Evolutionary conservation across 2,797 vertebrate genomes (phyloP), one percentile per base, ranked within the genome.

Genomic region (Oceanodroma leucorhoa): DNA sequence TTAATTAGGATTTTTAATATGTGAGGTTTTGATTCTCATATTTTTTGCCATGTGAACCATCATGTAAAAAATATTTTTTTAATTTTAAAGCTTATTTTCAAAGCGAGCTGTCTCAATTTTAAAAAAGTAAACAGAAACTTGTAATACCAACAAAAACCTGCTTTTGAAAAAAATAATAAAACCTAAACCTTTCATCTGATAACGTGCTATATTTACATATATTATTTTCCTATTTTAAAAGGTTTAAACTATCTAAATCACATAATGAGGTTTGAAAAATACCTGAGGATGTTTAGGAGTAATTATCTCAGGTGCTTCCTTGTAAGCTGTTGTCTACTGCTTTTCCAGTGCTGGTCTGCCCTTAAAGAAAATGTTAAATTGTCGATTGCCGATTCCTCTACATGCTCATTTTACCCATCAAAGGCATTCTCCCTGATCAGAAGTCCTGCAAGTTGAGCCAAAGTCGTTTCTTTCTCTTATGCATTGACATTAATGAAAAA

Each of bases 261-360:
- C 79, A 78, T 92, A 83, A 87, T 57, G 57, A 92, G 36, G 41
- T 81, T 81, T 93, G 67, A 83, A 93, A 95, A 89, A 65, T 36
- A 75, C 69, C 61, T 75, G 72, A 71, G 93, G 93, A 65, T 83
- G n/a, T 95, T 89, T 85, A 89, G 69, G 17, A 69, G 69, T 86
- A 93, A 93, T 94, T 93, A 75, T 82, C 66, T 91, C 65, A 66
- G 85, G 40, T 83, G 69, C 36, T 93, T 86, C 48, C 64, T 69
- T 76, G 41, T 62, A 23, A 76, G 40, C 23, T 54, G 38, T 69
- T 90, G 40, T 62, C 26, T 78, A 5, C 41, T 83, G 71, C 64
- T 75, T 64, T 71, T 61, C 16, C 50, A 41, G 58, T 29, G 40
- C 76, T 83, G 55, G 11, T 69, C 36, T 77, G 8, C 41, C 53